Percentiles rank a stretch among this genome's conserved stretches.
Conservation (phyloP, 2,888 invertebrate genomes). For the Lepetodrilus schrolli region DNA sequence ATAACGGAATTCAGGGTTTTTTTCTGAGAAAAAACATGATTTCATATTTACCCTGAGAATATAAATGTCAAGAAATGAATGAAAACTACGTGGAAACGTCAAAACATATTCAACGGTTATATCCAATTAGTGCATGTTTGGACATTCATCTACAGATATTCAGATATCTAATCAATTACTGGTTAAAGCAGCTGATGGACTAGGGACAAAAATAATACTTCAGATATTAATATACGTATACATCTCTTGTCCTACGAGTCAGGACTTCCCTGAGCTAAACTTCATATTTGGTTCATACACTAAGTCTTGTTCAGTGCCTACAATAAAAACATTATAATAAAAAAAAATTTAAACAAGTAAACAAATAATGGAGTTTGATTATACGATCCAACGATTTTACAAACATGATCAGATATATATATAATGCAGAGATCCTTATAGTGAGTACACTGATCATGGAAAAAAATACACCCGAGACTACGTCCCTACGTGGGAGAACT, state of each 20-base stretch:
- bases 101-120: no score
- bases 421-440: neutral
- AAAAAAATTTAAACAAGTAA: conserved; percentile 1
- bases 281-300: neutral
- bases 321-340: neutral
- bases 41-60: no score
- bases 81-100: no score
- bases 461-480: neutral
- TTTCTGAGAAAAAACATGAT: no score
- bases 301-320: neutral
- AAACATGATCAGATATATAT: conserved; percentile 20
- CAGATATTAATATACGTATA: no score
- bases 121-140: no score
- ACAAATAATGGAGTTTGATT: conserved; percentile 21
- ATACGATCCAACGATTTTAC: conserved; percentile 15
- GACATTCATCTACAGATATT: no score
- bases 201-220: neutral
- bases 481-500: neutral
- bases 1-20: no score
- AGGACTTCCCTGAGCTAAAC: conserved; percentile 15
- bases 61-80: no score
- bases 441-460: conserved; percentile 10
- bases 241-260: neutral
- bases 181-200: neutral
- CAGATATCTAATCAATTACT: no score